Percentiles rank a stretch among this genome's conserved stretches.
phyloP scores from a whole-genome alignment of 1,140 invertebrate species.

The Teleopsis dalmanni region DNA sequence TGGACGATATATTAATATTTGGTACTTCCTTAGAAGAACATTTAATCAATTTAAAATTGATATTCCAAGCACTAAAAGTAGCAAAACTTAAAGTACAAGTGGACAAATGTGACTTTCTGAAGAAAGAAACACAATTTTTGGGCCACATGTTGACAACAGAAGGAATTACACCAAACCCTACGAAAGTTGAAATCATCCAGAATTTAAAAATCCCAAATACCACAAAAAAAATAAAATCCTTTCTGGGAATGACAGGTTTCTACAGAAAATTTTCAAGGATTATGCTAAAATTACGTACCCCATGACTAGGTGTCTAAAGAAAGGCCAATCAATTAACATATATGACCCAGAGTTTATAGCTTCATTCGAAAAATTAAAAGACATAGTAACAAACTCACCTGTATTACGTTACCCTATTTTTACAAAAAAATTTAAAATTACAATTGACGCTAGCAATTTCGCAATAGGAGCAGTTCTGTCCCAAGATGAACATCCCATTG shows the following conservation, averaged over 20 bases:
- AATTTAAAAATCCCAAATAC: conserved; percentile 12
- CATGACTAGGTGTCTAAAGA: conserved; percentile 16
- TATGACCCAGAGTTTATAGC: conserved; percentile 3
- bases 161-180: conserved; percentile 14
- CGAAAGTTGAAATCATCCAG: conserved; percentile 18
- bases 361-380: conserved; percentile 12
- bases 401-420: conserved; percentile 10
- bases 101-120: conserved; percentile 10
- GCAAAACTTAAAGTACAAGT: conserved; percentile 1
- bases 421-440: conserved; percentile 6
- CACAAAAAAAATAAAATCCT: conserved; percentile 13
- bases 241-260: conserved; percentile 14
- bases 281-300: conserved; percentile 14
- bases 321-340: conserved; percentile 12
- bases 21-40: conserved; percentile 6
- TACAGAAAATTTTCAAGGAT: conserved; percentile 16
- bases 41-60: neutral
- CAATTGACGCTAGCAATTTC: conserved; percentile 18
- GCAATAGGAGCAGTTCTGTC: conserved; percentile 4
- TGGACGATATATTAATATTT: conserved; percentile 2
- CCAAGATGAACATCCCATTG: conserved; percentile 17
- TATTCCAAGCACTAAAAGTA: neutral
- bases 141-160: conserved; percentile 13
- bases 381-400: neutral
- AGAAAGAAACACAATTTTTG: conserved; percentile 13